A percentile compares a stretch with the other conserved stretches of the same genome.
Evolutionary conservation across 2,113 vertebrate species (phyloP).

Genomic region (Oreochromis spilurus): DNA sequence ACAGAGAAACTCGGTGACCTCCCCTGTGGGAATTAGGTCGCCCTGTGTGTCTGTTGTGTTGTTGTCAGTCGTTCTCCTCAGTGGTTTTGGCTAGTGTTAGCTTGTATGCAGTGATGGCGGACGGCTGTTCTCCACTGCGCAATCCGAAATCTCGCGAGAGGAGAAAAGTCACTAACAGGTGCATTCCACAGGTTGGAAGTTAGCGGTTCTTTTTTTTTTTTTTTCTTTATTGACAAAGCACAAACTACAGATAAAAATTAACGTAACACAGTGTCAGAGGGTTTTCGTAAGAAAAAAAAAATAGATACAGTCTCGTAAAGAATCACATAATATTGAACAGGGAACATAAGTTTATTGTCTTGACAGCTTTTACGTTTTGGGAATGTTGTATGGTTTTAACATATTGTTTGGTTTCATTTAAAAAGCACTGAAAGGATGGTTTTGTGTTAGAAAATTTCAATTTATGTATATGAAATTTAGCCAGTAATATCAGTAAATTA

Average conservation of each 20-base stretch:
- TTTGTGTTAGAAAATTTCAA: not conserved
- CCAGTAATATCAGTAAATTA: not conserved
- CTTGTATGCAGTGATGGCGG: conserved; percentile 68
- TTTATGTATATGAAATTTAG: not conserved
- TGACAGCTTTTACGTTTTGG: too few species aligned
- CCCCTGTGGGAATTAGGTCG: conserved; percentile 33
- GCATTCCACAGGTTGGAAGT: not conserved
- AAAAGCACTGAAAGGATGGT: not conserved
- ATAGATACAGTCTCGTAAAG: not conserved
- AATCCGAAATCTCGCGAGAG: conserved; percentile 65
- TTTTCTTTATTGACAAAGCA: not conserved
- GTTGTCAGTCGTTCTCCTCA: conserved; percentile 49
- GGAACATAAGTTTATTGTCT: not conserved
- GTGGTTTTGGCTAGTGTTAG: conserved; percentile 46
- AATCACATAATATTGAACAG: not conserved
- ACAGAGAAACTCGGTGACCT: conserved; percentile 40
- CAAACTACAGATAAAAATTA: not conserved
- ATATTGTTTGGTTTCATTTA: not conserved
- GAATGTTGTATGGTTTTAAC: too few species aligned
- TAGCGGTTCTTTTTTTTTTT: not conserved
- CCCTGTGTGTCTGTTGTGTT: conserved; percentile 30
- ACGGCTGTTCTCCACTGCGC: conserved; percentile 55
- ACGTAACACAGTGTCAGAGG: not conserved
- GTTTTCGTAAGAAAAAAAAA: not conserved
- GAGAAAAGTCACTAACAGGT: conserved; percentile 30